A percentile compares a stretch with the other conserved stretches of the same genome.
Evolutionary conservation across 1,140 invertebrate genomes (phyloP).

Genomic region (Drosophila virilis): DNA sequence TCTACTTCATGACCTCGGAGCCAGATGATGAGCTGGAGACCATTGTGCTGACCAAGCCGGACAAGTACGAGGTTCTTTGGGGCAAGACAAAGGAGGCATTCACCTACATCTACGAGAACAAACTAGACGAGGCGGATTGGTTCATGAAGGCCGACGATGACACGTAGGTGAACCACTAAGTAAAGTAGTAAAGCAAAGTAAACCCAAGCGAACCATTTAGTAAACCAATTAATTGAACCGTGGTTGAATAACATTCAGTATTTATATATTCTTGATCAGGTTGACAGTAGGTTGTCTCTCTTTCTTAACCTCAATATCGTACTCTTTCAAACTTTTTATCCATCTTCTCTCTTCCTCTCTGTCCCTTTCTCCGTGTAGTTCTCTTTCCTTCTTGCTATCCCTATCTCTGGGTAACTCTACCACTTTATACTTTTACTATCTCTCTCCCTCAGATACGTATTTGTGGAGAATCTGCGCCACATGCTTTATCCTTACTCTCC

Average conservation of each 20-base stretch:
- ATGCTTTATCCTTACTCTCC: conserved; percentile 91
- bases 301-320: no score
- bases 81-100: conserved; percentile 98
- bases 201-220: not conserved
- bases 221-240: not conserved
- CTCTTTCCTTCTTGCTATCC: no score
- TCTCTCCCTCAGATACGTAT: conserved; percentile 89
- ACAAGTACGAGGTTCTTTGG: conserved; percentile 95
- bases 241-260: no score
- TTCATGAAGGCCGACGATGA: conserved; percentile 98
- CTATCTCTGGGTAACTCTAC: no score
- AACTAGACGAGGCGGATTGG: conserved; percentile 93
- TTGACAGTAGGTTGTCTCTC: no score
- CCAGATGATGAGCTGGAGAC: conserved; percentile 87
- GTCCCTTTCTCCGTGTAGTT: no score
- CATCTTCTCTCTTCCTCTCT: no score
- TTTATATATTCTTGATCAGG: no score
- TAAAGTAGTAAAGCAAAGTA: conserved; percentile 90
- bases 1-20: conserved; percentile 94
- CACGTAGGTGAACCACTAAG: conserved; percentile 90
- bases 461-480: conserved; percentile 95
- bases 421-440: no score
- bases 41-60: conserved; percentile 88
- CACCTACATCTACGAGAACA: conserved; percentile 92
- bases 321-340: no score